These are phyloP conservation scores for Protodeltote pygarga DNA, from an alignment of 2,888 invertebrate genomes.

Conservation along the genomic window DNA sequence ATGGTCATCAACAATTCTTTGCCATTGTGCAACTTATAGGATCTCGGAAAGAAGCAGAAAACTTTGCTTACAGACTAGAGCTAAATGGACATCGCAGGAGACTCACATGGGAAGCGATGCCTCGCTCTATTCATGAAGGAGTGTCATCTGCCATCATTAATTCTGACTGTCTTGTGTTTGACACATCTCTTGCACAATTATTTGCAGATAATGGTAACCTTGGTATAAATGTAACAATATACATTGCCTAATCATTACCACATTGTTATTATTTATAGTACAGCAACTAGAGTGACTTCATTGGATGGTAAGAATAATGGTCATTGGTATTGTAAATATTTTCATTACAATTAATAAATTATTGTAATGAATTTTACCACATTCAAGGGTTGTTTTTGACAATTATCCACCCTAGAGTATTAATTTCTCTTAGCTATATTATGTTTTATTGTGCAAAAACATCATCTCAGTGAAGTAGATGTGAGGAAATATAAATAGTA, in stretches of 20 bases:
- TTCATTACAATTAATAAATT: constrained; percentile 57
- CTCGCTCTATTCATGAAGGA: constrained; percentile 99
- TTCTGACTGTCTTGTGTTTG: constrained; percentile 99
- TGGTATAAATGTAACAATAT: constrained; percentile 99
- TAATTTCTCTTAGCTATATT: too few species aligned
- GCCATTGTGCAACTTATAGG: constrained; percentile 99
- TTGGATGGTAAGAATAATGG: constrained; percentile 59
- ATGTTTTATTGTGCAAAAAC: too few species aligned
- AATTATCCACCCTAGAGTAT: too few species aligned
- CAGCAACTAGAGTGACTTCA: constrained; percentile 49
- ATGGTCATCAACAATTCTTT: constrained; percentile 98
- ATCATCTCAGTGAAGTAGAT: too few species aligned
- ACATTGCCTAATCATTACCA: constrained; percentile 95
- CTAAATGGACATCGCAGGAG: constrained; percentile 97
- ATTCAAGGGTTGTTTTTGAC: too few species aligned
- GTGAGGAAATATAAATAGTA: too few species aligned
- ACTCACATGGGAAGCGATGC: constrained; percentile 99
- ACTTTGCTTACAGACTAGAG: constrained; percentile 99
- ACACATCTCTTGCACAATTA: constrained; percentile 98
- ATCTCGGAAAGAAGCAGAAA: constrained; percentile 99
- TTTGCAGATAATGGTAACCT: constrained; percentile 99
- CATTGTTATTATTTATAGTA: too few species aligned
- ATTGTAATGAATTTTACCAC: too few species aligned
- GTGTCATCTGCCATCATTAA: constrained; percentile 98
- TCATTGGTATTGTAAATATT: constrained; percentile 61